Evolutionary conservation across 2,888 invertebrate species (phyloP).

Genomic region (Himalopsyche japonica): DNA sequence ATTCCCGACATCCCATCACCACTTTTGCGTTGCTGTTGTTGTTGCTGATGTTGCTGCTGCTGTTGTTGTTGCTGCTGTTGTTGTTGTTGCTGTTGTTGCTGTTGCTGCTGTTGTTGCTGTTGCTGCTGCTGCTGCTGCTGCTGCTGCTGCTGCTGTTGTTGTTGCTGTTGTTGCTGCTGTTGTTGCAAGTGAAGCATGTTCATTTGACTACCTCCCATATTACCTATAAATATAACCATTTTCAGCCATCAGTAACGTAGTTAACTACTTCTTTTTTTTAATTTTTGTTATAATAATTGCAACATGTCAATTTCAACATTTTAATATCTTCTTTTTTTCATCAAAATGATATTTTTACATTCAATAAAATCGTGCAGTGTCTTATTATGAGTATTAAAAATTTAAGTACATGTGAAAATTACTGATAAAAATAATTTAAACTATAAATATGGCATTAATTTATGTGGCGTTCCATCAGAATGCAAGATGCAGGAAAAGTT

Average conservation of each 20-base stretch:
- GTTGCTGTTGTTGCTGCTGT: slow-evolving; percentile 13
- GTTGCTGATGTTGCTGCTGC: slow-evolving; percentile 48
- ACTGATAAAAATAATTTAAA: too few species aligned
- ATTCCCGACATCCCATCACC: slow-evolving; percentile 41
- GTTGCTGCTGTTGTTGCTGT: slow-evolving; percentile 41
- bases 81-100: slow-evolving; percentile 11
- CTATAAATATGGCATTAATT: too few species aligned
- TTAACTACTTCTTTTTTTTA: background rate
- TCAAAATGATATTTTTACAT: background rate
- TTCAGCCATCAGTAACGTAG: background rate
- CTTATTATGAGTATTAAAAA: too few species aligned
- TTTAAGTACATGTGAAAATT: too few species aligned
- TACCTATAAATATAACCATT: slow-evolving; percentile 43
- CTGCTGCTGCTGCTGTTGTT: slow-evolving; percentile 6
- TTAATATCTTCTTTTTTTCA: too few species aligned
- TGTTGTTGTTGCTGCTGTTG: slow-evolving; percentile 41
- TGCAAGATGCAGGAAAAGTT: too few species aligned
- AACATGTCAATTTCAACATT: too few species aligned
- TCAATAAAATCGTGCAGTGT: too few species aligned
- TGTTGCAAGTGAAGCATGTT: slow-evolving; percentile 54
- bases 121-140: background rate
- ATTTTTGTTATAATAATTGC: too few species aligned
- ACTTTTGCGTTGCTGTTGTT: slow-evolving; percentile 11
- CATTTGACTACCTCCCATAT: slow-evolving; percentile 54
- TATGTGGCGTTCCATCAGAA: too few species aligned